Conservation (phyloP, 2,888 invertebrate genomes). For the Apodemia mormo region DNA sequence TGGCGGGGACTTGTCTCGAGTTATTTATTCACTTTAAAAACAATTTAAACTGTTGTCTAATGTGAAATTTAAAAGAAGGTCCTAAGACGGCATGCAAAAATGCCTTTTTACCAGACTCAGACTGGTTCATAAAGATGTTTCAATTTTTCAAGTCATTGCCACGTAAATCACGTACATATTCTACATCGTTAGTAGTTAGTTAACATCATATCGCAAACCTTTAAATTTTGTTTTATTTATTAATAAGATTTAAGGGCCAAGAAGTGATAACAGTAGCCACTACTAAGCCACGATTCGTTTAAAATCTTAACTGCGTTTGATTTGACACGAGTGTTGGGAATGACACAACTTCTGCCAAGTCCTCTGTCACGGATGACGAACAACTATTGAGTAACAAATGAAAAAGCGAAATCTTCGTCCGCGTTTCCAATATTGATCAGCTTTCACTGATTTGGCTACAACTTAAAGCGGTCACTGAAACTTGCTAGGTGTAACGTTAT, state of each 20-base stretch:
- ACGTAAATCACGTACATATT: neutral
- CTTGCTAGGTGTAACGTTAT: conserved; percentile 3
- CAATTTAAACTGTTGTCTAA: too few species aligned
- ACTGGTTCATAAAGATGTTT: too few species aligned
- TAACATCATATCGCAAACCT: neutral
- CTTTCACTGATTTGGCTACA: conserved; percentile 68
- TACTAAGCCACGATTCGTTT: neutral
- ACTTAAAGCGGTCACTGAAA: conserved; percentile 49
- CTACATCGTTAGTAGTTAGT: neutral
- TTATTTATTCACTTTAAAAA: too few species aligned
- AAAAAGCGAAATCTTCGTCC: conserved; percentile 75
- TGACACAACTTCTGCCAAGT: conserved; percentile 16
- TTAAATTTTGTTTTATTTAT: neutral
- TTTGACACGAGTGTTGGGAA: conserved; percentile 7
- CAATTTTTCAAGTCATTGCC: neutral
- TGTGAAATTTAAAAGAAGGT: too few species aligned
- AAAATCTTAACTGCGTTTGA: neutral
- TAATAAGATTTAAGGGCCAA: neutral
- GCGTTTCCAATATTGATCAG: conserved; percentile 64
- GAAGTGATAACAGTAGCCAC: neutral
- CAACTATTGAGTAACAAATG: conserved; percentile 74
- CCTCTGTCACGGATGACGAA: conserved; percentile 56
- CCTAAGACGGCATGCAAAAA: too few species aligned
- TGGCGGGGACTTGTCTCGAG: too few species aligned
- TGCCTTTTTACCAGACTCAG: too few species aligned